These are phyloP conservation scores for Onthophagus sagittarius DNA, from an alignment of 2,888 invertebrate genomes.

Conservation along the genomic window DNA sequence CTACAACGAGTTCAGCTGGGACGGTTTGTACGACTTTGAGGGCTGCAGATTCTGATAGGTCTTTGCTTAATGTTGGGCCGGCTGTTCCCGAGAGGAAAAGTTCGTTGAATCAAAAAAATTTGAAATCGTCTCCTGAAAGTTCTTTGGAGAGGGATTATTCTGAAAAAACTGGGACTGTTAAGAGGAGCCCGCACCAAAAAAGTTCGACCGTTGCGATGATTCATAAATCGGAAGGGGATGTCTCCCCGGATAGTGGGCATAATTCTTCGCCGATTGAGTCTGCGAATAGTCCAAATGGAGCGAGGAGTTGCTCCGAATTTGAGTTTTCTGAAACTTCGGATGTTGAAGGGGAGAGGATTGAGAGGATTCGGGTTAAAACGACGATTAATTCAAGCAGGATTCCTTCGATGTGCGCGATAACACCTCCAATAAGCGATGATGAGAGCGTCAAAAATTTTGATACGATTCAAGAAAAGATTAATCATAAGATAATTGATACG, in stretches of 20 bases:
- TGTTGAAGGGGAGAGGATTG: constrained; percentile 81
- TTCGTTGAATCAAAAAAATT: constrained; percentile 57
- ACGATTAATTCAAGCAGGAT: constrained; percentile 83
- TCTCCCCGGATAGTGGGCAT: constrained; percentile 76
- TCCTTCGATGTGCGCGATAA: constrained; percentile 89
- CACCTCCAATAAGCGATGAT: constrained; percentile 83
- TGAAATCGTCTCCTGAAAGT: constrained; percentile 51
- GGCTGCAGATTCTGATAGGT: constrained; percentile 63
- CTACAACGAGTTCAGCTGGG: constrained; percentile 86
- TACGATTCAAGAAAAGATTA: constrained; percentile 28
- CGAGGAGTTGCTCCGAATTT: constrained; percentile 69
- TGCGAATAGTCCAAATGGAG: constrained; percentile 66
- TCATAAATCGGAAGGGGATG: constrained; percentile 61
- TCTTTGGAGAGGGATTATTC: constrained; percentile 44
- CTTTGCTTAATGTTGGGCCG: constrained; percentile 60
- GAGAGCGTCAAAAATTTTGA: constrained; percentile 57
- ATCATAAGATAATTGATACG: constrained; percentile 19
- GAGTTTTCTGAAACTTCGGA: constrained; percentile 86
- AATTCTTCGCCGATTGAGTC: constrained; percentile 78
- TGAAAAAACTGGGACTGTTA: constrained; percentile 48
- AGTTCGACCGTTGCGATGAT: constrained; percentile 56
- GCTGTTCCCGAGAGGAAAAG: constrained; percentile 81
- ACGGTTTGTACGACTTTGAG: constrained; percentile 82
- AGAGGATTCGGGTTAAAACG: constrained; percentile 80
- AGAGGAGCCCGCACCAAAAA: constrained; percentile 40